Conservation (phyloP, 2,113 vertebrate species). For the Chloropsis cyanopogon region DNA sequence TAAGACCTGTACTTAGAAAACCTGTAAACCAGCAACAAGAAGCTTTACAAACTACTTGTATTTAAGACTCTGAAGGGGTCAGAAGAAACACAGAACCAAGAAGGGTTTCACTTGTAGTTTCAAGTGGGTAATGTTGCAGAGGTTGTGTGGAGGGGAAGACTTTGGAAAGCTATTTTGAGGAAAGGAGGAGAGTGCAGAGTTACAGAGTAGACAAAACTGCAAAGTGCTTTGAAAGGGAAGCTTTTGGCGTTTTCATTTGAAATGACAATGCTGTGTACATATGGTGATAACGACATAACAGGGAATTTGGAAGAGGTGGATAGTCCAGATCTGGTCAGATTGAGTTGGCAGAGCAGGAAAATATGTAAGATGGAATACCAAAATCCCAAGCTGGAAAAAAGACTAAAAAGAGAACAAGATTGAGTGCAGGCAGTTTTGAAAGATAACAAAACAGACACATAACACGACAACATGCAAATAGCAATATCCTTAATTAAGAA, state of each 20-base stretch:
- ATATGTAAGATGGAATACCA: neutral
- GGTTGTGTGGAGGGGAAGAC: neutral
- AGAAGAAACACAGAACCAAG: neutral
- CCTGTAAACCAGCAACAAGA: neutral
- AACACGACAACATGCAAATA: neutral
- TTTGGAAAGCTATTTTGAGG: neutral
- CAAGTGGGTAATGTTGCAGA: neutral
- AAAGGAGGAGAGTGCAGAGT: neutral
- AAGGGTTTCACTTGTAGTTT: neutral
- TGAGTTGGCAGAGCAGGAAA: neutral
- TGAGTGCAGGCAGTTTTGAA: neutral
- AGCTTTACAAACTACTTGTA: neutral
- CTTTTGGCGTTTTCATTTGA: neutral
- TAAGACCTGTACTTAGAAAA: constrained; percentile 28
- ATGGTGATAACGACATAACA: neutral
- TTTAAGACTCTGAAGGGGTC: neutral
- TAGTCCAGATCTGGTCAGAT: neutral
- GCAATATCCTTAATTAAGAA: neutral
- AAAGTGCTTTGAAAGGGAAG: neutral
- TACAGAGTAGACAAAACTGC: neutral
- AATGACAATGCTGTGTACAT: neutral
- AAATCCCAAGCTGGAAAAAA: neutral
- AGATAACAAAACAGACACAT: neutral
- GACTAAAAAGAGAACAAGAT: neutral
- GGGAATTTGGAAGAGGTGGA: neutral